These are phyloP conservation scores for Parus major DNA, from an alignment of 2,113 vertebrate species.

Conservation along the genomic window DNA sequence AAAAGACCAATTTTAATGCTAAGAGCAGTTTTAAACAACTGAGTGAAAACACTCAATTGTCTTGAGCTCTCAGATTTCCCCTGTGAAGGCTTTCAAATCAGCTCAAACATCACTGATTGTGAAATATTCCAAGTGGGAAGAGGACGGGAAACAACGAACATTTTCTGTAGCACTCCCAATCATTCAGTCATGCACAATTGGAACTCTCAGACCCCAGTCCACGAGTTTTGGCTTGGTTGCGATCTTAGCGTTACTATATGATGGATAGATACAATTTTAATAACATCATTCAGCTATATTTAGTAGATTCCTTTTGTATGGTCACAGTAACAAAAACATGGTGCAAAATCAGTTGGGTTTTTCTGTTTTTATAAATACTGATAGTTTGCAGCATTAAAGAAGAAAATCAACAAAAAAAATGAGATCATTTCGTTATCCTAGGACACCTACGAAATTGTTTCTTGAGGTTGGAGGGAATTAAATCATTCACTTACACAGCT, in stretches of 20 bases:
- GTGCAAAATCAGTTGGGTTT: slow-evolving; percentile 75
- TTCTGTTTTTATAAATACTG: slow-evolving; percentile 76
- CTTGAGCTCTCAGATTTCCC: slow-evolving; percentile 29
- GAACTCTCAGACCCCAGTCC: slow-evolving; percentile 54
- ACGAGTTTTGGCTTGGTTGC: slow-evolving; percentile 45
- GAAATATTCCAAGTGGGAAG: slow-evolving; percentile 52
- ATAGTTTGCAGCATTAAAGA: slow-evolving; percentile 75
- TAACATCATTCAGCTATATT: slow-evolving; percentile 48
- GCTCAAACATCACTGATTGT: slow-evolving; percentile 21
- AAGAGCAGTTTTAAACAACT: background rate
- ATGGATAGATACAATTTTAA: slow-evolving; percentile 56
- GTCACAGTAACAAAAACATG: slow-evolving; percentile 77
- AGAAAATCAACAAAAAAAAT: slow-evolving; percentile 65
- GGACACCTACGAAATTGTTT: slow-evolving; percentile 33
- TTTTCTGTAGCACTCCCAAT: slow-evolving; percentile 49
- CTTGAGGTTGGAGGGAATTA: slow-evolving; percentile 35
- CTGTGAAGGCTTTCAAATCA: slow-evolving; percentile 48
- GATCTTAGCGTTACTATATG: slow-evolving; percentile 40
- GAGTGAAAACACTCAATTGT: background rate
- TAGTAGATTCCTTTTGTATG: slow-evolving; percentile 66
- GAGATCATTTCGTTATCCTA: slow-evolving; percentile 28
- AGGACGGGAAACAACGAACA: slow-evolving; percentile 66
- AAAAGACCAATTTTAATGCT: background rate
- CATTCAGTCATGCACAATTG: slow-evolving; percentile 69
- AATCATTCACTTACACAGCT: slow-evolving; percentile 53